phyloP scores from a whole-genome alignment of 2,797 vertebrate genomes.

The Falco novaeseelandiae region DNA sequence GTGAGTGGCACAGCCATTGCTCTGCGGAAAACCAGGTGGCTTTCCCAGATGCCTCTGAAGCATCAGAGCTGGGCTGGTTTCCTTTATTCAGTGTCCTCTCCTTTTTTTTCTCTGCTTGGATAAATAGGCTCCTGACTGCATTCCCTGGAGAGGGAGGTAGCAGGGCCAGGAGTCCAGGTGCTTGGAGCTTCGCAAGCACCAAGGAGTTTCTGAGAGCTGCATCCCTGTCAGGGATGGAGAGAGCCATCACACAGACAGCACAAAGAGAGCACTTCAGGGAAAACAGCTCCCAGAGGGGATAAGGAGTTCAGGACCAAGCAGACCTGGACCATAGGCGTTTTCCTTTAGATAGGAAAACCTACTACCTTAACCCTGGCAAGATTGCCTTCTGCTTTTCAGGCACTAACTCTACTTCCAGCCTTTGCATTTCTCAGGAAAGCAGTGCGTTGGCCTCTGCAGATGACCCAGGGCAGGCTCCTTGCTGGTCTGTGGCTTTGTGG shows the following conservation, averaged over 20 bases:
- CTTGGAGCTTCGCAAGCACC: background rate
- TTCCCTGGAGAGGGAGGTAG: background rate
- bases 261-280: background rate
- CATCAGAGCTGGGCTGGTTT: background rate
- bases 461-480: background rate
- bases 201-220: background rate
- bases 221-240: background rate
- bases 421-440: background rate
- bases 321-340: background rate
- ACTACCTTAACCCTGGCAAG: background rate
- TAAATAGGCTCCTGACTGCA: background rate
- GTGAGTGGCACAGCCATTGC: background rate
- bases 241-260: accelerated
- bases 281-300: background rate
- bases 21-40: accelerated
- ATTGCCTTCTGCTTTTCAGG: background rate
- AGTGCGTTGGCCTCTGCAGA: background rate
- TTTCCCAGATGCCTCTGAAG: background rate
- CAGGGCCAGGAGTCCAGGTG: too few species aligned
- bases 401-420: too few species aligned
- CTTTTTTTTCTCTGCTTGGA: background rate
- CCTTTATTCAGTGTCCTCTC: background rate
- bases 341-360: background rate
- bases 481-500: background rate
- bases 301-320: background rate